Evolutionary conservation across 2,888 invertebrate genomes (phyloP).

Genomic region (Torymus tubicola): DNA sequence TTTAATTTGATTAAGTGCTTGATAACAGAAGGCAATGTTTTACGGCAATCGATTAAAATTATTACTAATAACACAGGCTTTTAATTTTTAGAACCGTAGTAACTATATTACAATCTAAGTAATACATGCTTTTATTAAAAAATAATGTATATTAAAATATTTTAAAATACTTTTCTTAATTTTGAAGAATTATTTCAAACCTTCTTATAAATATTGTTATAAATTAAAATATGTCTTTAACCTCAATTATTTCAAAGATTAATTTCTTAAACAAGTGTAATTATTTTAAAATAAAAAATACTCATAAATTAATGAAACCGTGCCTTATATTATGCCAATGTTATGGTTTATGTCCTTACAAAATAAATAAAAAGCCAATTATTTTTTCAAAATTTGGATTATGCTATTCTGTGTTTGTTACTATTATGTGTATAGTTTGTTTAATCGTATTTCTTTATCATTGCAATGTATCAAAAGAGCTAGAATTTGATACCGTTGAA

Average conservation of each 20-base stretch:
- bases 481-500: slow-evolving; percentile 60
- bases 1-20: too few species aligned
- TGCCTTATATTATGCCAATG: slow-evolving; percentile 62
- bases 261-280: background rate
- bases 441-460: slow-evolving; percentile 56
- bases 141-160: too few species aligned
- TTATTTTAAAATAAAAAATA: slow-evolving; percentile 12
- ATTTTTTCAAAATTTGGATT: slow-evolving; percentile 59
- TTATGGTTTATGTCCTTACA: slow-evolving; percentile 65
- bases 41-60: too few species aligned
- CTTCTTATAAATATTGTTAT: background rate
- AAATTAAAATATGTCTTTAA: background rate
- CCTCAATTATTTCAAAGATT: background rate
- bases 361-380: slow-evolving; percentile 57
- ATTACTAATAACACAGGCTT: too few species aligned
- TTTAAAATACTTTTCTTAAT: too few species aligned
- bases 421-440: slow-evolving; percentile 18
- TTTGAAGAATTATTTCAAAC: too few species aligned
- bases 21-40: too few species aligned
- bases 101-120: too few species aligned
- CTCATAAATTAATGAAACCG: slow-evolving; percentile 59
- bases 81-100: too few species aligned
- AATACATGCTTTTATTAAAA: too few species aligned
- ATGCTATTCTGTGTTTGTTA: slow-evolving; percentile 60
- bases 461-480: slow-evolving; percentile 47